Base-by-base conservation (phyloP, 2,113 vertebrate species). In the Jaculus jaculus region DNA sequence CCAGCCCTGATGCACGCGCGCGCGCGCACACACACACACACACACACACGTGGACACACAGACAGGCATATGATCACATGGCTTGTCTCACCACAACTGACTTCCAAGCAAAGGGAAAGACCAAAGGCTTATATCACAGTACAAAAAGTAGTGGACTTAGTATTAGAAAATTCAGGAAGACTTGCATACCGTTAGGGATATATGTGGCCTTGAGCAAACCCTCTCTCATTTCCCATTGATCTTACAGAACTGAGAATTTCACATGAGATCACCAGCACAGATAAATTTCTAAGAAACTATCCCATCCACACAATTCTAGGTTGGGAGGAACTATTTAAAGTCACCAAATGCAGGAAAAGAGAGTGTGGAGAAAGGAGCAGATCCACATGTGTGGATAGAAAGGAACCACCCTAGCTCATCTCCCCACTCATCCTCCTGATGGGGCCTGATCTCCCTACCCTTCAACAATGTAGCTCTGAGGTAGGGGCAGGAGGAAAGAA, bases 291-390 rank as follows among this genome's bases (percentile, higher is more conserved):
- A 65, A 24, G 23, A 47, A 89, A 61, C 37, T 37, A 21, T 47
- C 28, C 3, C 8, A 9, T 32, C 7, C 39, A 28, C 74, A 42
- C 85, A 24, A 28, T 65, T 81, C 51, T 65, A 9, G 28, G n/a
- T 54, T 61, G 21, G n/a, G 78, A 90, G 39, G 73, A 95, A 90
- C n/a, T 66, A 37, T 32, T 47, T 89, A 66, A 20, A 90, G 91
- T 71, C 7, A 58, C 17, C 23, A 24, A 78, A 11, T 61, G 3
- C 26, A 63, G 34, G 80, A 26, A 60, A 63, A 24, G 66, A 65
- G 28, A 11, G 3, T 5, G 5, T 4, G 15, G 39, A n/a, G 60
- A 34, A 65, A 37, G 60, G 39, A 51, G 23, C 15, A 12, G 54
- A 34, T 17, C 69, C 28, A 12, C 0, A 0, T 28, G 11, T 34